Base-by-base conservation (phyloP, 1,140 invertebrate genomes). In the Magallana angulata region DNA sequence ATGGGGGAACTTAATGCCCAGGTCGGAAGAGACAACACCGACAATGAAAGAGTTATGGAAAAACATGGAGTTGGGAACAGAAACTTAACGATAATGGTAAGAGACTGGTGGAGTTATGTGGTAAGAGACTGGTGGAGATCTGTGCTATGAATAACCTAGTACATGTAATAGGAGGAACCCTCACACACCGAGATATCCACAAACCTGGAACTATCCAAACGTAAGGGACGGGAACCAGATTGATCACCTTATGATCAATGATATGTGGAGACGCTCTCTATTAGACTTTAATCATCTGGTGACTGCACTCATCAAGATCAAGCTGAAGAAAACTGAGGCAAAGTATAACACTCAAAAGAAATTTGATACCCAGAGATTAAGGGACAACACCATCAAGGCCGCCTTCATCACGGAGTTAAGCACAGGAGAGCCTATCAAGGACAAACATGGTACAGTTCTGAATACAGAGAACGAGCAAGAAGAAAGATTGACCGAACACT, bases 121-220 rank as follows among this genome's bases (percentile, higher is more conserved):
- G 88, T 76, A 88, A 90, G 80, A 87, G 84, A 85, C 80, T 89
- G 16, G 60, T 86, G 30, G 86, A 90, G 14, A 24, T 86, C n/a
- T 89, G 90, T 85, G 36, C 83, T 1, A 6, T 76, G 24, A 91
- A 89, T 83, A 80, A 88, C 58, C 18, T 90, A n/a, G 84, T 90
- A 18, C 24, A 24, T 24, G 24, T 24, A 24, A 90, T 91, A 68
- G 90, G 86, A 60, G 87, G 85, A 16, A 91, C 48, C 7, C 91
- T 91, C 71, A 57, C 86, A 81, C 91, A 91, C 82, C 88, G 71
- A 57, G 82, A 57, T n/a, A 91, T 91, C 16, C 90, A 91, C 84
- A 91, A 91, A 85, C 87, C 18, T 85, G 89, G 87, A 85, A 64
- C 57, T 91, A 88, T 14, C 88, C 88, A 58, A 68, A 88, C 88